These are phyloP conservation scores for Choristoneura rosaceana DNA, from an alignment of 2,888 invertebrate genomes.

Conservation along the genomic window DNA sequence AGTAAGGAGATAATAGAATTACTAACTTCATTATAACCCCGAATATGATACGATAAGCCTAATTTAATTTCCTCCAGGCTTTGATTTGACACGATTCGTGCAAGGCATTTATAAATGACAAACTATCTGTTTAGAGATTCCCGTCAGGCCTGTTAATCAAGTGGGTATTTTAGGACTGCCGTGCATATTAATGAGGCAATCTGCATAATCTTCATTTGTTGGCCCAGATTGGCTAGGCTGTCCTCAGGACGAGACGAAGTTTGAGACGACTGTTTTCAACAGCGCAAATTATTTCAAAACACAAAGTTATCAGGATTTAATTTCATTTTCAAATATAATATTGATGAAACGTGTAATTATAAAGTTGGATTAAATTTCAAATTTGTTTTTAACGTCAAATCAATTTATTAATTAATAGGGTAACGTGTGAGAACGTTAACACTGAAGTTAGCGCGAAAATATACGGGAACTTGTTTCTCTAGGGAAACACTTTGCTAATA, in stretches of 20 bases:
- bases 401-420: neutral
- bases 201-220: conserved; percentile 51
- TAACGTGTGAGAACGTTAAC: neutral
- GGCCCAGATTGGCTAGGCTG: conserved; percentile 44
- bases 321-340: conserved; percentile 38
- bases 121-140: conserved; percentile 42
- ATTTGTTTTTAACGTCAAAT: neutral
- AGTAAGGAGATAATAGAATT: conserved; percentile 20
- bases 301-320: conserved; percentile 39
- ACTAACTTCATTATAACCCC: conserved; percentile 17
- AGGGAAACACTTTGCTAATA: conserved; percentile 1
- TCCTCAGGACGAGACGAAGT: conserved; percentile 29
- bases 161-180: conserved; percentile 45
- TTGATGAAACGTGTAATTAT: conserved; percentile 35
- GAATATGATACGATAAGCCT: conserved; percentile 31
- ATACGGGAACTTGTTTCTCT: neutral
- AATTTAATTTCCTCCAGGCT: conserved; percentile 28
- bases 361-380: conserved; percentile 22
- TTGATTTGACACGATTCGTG: conserved; percentile 38
- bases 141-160: conserved; percentile 45
- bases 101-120: conserved; percentile 33
- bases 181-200: conserved; percentile 48
- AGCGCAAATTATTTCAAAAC: conserved; percentile 40
- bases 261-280: conserved; percentile 39
- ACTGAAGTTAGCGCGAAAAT: neutral